Conservation (phyloP, 2,797 vertebrate species). For the Philypnodon macrostomus region DNA sequence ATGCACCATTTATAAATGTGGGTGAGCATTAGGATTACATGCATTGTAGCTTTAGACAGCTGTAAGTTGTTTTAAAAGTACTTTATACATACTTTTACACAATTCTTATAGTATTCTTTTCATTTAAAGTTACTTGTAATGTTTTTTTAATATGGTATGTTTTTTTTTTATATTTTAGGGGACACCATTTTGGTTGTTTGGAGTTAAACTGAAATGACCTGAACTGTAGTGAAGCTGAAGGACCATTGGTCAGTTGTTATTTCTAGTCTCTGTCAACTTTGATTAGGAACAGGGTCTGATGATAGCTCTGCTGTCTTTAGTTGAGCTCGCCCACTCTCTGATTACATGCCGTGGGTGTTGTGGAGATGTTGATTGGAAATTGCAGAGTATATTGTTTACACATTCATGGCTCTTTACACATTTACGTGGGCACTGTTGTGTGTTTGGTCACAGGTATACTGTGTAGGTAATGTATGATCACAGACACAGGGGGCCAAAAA, state of each 20-base stretch:
- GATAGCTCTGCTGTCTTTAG: slow-evolving; percentile 43
- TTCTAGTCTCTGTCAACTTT: slow-evolving; percentile 64
- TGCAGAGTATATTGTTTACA: slow-evolving; percentile 70
- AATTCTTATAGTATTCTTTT: too few species aligned
- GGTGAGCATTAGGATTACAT: too few species aligned
- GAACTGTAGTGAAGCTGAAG: slow-evolving; percentile 42
- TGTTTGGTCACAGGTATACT: slow-evolving; percentile 2
- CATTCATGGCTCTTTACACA: slow-evolving; percentile 63
- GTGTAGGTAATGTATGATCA: slow-evolving; percentile 12
- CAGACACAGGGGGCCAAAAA: slow-evolving; percentile 16
- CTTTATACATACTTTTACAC: too few species aligned
- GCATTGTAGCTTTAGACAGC: too few species aligned
- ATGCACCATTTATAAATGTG: not conserved
- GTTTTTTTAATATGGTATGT: too few species aligned
- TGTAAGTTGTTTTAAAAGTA: too few species aligned
- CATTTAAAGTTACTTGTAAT: too few species aligned
- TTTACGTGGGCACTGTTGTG: slow-evolving; percentile 7
- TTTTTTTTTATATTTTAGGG: slow-evolving; percentile 19
- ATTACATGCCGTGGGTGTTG: slow-evolving; percentile 63
- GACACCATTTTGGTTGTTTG: slow-evolving; percentile 2
- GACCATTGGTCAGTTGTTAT: slow-evolving; percentile 64
- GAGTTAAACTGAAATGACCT: slow-evolving; percentile 39
- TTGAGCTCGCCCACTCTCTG: slow-evolving; percentile 50
- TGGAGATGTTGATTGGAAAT: slow-evolving; percentile 77
- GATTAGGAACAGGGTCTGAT: slow-evolving; percentile 62